These are phyloP conservation scores for Drosophila anceps DNA, from an alignment of 2,888 invertebrate genomes.

Conservation along the genomic window DNA sequence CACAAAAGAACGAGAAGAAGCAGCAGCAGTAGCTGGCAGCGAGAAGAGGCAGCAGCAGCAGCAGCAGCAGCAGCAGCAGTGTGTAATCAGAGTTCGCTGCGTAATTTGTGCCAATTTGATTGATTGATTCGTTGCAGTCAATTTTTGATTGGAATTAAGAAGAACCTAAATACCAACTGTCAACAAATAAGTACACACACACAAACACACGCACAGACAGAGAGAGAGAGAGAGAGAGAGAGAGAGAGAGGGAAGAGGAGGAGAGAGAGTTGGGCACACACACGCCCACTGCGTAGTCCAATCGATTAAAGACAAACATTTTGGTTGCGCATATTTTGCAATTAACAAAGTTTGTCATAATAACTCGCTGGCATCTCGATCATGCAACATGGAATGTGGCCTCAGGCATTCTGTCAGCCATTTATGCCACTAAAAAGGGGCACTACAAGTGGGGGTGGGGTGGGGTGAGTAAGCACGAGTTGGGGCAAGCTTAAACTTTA, in stretches of 20 bases:
- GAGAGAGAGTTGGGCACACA: background rate
- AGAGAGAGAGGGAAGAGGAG: background rate
- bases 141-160: slow-evolving; percentile 37
- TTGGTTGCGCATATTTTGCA: slow-evolving; percentile 72
- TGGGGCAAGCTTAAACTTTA: slow-evolving; percentile 44
- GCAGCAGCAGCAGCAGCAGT: slow-evolving; percentile 22
- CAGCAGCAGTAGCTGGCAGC: background rate
- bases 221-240: background rate
- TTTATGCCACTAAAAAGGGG: slow-evolving; percentile 61
- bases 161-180: slow-evolving; percentile 22
- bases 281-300: background rate
- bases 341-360: slow-evolving; percentile 81
- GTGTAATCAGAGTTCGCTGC: slow-evolving; percentile 27
- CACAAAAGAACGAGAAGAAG: slow-evolving; percentile 2
- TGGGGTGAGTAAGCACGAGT: too few relatives aligned
- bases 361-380: slow-evolving; percentile 71
- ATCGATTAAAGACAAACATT: slow-evolving; percentile 44
- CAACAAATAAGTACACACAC: slow-evolving; percentile 24
- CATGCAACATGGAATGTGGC: slow-evolving; percentile 72
- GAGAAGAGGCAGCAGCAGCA: slow-evolving; percentile 8
- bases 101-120: slow-evolving; percentile 47
- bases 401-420: slow-evolving; percentile 64
- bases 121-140: slow-evolving; percentile 35
- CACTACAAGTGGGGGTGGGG: background rate
- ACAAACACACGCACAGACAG: background rate